Percentiles rank a stretch among this genome's conserved stretches.
phyloP scores from a whole-genome alignment of 2,888 invertebrate genomes.

The Tipula lateralis region DNA sequence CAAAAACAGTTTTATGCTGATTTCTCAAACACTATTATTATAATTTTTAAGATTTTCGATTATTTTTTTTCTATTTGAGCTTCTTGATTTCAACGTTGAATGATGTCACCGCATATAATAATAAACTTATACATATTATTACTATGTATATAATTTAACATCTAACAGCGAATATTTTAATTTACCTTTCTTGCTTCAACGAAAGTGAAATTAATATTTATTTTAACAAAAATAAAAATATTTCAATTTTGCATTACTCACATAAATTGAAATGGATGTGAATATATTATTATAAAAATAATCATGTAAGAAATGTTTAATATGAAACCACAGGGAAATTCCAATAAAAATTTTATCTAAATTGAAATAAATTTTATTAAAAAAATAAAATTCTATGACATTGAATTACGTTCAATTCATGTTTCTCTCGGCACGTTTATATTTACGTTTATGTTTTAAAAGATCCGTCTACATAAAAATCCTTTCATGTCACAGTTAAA shows the following conservation, averaged over 20 bases:
- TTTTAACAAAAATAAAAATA: background rate
- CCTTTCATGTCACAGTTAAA: background rate
- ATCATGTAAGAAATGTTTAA: background rate
- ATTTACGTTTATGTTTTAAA: background rate
- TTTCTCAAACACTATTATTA: background rate
- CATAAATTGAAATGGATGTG: slow-evolving; percentile 13
- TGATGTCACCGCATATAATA: background rate
- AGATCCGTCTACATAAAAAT: background rate
- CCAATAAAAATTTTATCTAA: slow-evolving; percentile 19
- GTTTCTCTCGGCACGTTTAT: background rate
- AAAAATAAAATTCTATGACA: background rate
- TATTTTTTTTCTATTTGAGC: background rate
- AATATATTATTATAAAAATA: background rate
- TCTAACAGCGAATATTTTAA: background rate
- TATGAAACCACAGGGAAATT: slow-evolving; percentile 5
- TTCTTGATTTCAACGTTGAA: background rate
- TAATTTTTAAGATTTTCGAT: background rate
- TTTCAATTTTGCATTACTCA: background rate
- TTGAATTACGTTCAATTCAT: slow-evolving; percentile 19
- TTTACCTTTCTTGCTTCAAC: background rate
- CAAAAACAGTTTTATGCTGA: background rate
- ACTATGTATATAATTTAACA: background rate
- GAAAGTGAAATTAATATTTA: slow-evolving; percentile 14
- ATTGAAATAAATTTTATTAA: background rate
- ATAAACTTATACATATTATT: background rate